Evolutionary conservation across 2,113 vertebrate species (phyloP).

Genomic region (Bufo bufo): DNA sequence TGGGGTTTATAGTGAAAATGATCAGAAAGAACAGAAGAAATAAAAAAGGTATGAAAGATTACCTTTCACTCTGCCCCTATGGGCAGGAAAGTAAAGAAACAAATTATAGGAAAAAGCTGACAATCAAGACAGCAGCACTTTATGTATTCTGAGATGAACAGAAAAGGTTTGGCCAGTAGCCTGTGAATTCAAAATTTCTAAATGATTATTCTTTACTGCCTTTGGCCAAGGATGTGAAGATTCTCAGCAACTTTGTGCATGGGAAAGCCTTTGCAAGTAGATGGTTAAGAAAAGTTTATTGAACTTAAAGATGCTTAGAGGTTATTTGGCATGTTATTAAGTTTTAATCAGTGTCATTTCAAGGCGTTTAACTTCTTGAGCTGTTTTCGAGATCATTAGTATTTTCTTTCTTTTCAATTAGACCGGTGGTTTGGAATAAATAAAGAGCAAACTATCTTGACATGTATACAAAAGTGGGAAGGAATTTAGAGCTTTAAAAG

Average conservation of each 20-base stretch:
- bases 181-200: slow-evolving; percentile 60
- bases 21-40: slow-evolving; percentile 58
- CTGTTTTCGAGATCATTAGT: background rate
- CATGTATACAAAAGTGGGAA: background rate
- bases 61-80: slow-evolving; percentile 47
- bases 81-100: slow-evolving; percentile 36
- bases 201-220: slow-evolving; percentile 53
- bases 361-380: background rate
- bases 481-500: too few relatives aligned
- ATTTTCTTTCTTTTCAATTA: background rate
- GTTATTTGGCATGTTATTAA: background rate
- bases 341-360: slow-evolving; percentile 1
- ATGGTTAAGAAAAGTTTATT: background rate
- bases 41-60: slow-evolving; percentile 59
- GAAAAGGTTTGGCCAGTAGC: slow-evolving; percentile 48
- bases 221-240: slow-evolving; percentile 46
- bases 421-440: background rate
- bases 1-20: slow-evolving; percentile 54
- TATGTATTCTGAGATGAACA: background rate
- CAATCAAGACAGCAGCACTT: slow-evolving; percentile 56
- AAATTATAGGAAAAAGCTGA: slow-evolving; percentile 51
- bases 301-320: background rate
- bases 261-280: background rate
- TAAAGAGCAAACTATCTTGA: background rate
- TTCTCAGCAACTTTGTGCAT: slow-evolving; percentile 33